Conservation (phyloP, 1,140 invertebrate genomes). For the Ceratosolen solmsi region DNA sequence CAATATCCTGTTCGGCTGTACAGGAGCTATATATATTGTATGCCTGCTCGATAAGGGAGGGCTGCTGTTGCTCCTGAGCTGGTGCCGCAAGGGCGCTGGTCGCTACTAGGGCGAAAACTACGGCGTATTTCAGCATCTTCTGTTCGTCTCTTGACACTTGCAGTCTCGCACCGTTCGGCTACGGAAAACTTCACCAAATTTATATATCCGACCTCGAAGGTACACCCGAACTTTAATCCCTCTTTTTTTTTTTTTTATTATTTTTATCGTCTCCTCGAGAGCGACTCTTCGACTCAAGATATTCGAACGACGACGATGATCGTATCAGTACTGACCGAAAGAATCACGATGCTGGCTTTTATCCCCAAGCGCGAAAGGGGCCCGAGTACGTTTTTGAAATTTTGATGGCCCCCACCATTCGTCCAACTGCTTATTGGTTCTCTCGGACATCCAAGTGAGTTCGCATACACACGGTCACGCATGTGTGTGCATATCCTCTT, state of each 20-base stretch:
- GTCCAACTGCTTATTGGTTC: slow-evolving; percentile 64
- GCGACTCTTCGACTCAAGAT: slow-evolving; percentile 29
- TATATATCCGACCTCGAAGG: neutral
- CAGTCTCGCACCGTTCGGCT: neutral
- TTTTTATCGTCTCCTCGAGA: neutral
- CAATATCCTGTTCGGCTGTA: slow-evolving; percentile 79
- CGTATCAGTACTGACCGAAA: slow-evolving; percentile 74
- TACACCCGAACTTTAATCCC: neutral
- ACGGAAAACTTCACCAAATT: slow-evolving; percentile 24
- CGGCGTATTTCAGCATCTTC: slow-evolving; percentile 76
- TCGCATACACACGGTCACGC: slow-evolving; percentile 25
- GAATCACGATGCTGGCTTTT: slow-evolving; percentile 74
- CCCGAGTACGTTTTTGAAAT: slow-evolving; percentile 75
- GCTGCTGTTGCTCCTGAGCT: slow-evolving; percentile 64
- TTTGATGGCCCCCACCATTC: slow-evolving; percentile 82
- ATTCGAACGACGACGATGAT: slow-evolving; percentile 66
- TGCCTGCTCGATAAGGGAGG: slow-evolving; percentile 69
- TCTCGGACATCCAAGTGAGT: slow-evolving; percentile 46
- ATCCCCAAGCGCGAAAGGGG: slow-evolving; percentile 73
- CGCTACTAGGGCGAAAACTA: slow-evolving; percentile 73
- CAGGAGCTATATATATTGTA: slow-evolving; percentile 76
- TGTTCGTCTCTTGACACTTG: slow-evolving; percentile 25
- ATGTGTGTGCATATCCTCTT: slow-evolving; percentile 32
- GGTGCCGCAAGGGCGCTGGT: slow-evolving; percentile 73
- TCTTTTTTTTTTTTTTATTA: neutral